phyloP scores from a whole-genome alignment of 2,888 invertebrate genomes.

The Oxystoma pomonae region DNA sequence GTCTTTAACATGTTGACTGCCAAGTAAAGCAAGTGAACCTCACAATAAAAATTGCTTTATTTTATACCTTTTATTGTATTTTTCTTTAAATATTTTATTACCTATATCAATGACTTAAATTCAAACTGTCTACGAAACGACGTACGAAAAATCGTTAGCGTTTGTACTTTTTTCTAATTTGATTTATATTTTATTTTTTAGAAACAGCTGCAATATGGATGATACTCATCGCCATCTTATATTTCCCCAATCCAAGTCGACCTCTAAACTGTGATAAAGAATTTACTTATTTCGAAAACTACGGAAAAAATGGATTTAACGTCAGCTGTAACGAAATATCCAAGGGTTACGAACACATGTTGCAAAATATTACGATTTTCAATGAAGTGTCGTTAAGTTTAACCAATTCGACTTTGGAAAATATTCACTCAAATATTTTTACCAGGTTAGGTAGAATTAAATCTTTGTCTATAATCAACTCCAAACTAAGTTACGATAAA shows the following conservation, averaged over 20 bases:
- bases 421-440: constrained; percentile 32
- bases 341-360: constrained; percentile 30
- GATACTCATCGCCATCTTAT: constrained; percentile 17
- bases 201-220: constrained; percentile 9
- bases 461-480: constrained; percentile 34
- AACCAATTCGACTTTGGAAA: constrained; percentile 34
- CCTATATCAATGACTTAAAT: too few species aligned
- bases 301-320: constrained; percentile 40
- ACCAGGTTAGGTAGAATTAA: constrained; percentile 36
- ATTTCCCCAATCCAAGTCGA: neutral
- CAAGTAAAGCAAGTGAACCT: too few species aligned
- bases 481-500: constrained; percentile 26
- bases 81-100: too few species aligned
- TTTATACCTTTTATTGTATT: too few species aligned
- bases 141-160: too few species aligned
- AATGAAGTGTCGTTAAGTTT: constrained; percentile 40
- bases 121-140: too few species aligned
- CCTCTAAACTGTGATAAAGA: constrained; percentile 37
- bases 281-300: constrained; percentile 39
- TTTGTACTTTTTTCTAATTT: neutral
- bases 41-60: too few species aligned
- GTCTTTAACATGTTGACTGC: too few species aligned
- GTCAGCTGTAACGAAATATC: constrained; percentile 37
- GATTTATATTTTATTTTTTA: too few species aligned
- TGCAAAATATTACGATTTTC: constrained; percentile 36